phyloP scores from a whole-genome alignment of 2,113 vertebrate species.

The Phaethornis superciliosus region DNA sequence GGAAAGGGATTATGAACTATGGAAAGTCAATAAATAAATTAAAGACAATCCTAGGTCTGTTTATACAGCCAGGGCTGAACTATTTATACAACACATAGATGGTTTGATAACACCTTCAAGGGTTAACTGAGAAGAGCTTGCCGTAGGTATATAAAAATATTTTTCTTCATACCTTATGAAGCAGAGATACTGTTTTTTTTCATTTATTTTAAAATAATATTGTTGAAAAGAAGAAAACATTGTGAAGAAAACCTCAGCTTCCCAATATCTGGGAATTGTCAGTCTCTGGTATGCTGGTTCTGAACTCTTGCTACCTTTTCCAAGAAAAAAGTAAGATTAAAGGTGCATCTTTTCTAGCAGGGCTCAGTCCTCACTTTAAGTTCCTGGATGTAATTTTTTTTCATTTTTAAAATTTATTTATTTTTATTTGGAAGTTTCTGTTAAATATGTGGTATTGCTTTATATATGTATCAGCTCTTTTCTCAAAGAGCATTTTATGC shows the following conservation, averaged over 20 bases:
- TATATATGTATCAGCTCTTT: neutral
- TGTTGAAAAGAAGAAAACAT: neutral
- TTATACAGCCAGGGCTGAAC: neutral
- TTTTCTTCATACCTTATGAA: neutral
- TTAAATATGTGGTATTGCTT: neutral
- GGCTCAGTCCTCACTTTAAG: neutral
- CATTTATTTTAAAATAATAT: neutral
- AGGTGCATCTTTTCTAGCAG: neutral
- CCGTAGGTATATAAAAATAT: neutral
- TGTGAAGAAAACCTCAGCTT: neutral
- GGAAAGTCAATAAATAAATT: slow-evolving; percentile 8
- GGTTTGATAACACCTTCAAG: neutral
- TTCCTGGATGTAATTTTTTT: neutral
- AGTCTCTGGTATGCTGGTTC: neutral
- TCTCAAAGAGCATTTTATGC: neutral
- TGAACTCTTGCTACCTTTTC: neutral
- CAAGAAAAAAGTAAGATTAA: neutral
- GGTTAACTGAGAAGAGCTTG: neutral
- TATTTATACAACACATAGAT: neutral
- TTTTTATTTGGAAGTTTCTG: neutral
- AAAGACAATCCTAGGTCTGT: neutral
- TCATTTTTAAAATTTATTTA: too few relatives aligned
- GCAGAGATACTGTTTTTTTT: neutral
- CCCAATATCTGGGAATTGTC: neutral
- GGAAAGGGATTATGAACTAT: neutral